Conservation (phyloP, 2,888 invertebrate species). For the Eucriotettix oculatus region DNA sequence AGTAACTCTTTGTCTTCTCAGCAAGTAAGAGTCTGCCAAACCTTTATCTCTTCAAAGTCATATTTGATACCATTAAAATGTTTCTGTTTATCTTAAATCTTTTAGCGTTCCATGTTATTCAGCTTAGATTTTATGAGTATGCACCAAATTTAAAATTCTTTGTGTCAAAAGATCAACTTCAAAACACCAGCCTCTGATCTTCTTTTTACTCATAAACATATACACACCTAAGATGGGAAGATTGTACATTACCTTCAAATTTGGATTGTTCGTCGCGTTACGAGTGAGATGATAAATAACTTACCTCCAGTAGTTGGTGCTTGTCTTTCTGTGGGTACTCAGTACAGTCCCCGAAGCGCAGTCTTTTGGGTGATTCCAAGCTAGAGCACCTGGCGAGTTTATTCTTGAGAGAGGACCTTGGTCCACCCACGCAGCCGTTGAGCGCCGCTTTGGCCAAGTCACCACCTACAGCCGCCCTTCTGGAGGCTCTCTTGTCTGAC, state of each 20-base stretch:
- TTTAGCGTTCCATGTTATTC: too few species aligned
- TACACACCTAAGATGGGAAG: too few species aligned
- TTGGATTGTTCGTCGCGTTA: not conserved
- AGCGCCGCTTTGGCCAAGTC: conserved; percentile 17
- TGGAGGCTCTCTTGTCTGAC: conserved; percentile 31
- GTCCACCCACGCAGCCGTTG: conserved; percentile 25
- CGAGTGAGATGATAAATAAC: not conserved
- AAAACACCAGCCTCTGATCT: not conserved
- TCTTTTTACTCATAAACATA: too few species aligned
- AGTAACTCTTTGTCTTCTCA: too few species aligned
- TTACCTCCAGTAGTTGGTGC: not conserved
- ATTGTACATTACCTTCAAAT: too few species aligned
- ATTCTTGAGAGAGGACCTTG: conserved; percentile 42
- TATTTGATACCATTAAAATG: too few species aligned
- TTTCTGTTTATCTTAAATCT: too few species aligned
- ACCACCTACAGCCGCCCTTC: conserved; percentile 24
- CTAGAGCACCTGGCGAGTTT: conserved; percentile 51
- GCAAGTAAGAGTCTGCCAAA: too few species aligned
- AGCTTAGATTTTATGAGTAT: too few species aligned
- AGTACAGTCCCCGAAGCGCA: conserved; percentile 42
- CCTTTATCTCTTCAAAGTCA: too few species aligned
- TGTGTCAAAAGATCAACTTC: not conserved
- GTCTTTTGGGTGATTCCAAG: conserved; percentile 66
- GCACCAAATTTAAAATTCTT: not conserved
- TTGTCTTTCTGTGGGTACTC: not conserved